Conservation (phyloP, 2,888 invertebrate species). For the Volucella inanis region DNA sequence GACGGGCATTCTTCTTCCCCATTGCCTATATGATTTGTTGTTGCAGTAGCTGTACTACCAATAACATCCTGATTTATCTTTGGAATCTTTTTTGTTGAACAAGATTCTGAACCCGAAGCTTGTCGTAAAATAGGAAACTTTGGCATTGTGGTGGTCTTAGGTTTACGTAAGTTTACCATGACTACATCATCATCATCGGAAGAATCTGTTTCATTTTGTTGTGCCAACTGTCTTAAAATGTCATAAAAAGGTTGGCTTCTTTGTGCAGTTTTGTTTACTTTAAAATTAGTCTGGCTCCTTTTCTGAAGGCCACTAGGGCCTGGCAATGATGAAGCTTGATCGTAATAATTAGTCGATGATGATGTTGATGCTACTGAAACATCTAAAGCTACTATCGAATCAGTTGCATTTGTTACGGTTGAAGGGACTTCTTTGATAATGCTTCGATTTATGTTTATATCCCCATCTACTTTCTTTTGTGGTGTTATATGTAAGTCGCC, state of each 20-base stretch:
- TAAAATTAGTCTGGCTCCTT: slow-evolving; percentile 11
- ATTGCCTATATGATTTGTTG: slow-evolving; percentile 5
- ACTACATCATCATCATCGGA: slow-evolving; percentile 68
- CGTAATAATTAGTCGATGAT: slow-evolving; percentile 42
- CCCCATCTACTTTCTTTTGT: slow-evolving; percentile 1
- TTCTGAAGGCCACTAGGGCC: slow-evolving; percentile 70
- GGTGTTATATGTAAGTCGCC: slow-evolving; percentile 27
- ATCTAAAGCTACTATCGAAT: slow-evolving; percentile 77
- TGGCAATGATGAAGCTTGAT: slow-evolving; percentile 55
- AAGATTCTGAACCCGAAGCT: slow-evolving; percentile 56
- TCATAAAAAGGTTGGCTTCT: slow-evolving; percentile 44
- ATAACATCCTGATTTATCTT: slow-evolving; percentile 36
- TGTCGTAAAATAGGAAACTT: slow-evolving; percentile 50
- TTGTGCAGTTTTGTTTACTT: slow-evolving; percentile 14
- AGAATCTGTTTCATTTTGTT: slow-evolving; percentile 38
- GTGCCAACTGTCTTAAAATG: slow-evolving; percentile 4
- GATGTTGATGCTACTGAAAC: slow-evolving; percentile 78
- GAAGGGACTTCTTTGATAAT: slow-evolving; percentile 7
- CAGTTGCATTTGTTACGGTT: slow-evolving; percentile 32
- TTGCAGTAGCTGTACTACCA: background rate
- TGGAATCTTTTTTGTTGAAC: slow-evolving; percentile 61
- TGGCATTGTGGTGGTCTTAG: slow-evolving; percentile 20
- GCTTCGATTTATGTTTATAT: slow-evolving; percentile 4
- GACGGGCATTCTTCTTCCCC: slow-evolving; percentile 51
- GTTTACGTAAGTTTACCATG: slow-evolving; percentile 57